Percentiles rank a stretch among this genome's conserved stretches.
Evolutionary conservation across 2,888 invertebrate species (phyloP).

Genomic region (Quadroppia sp.): DNA sequence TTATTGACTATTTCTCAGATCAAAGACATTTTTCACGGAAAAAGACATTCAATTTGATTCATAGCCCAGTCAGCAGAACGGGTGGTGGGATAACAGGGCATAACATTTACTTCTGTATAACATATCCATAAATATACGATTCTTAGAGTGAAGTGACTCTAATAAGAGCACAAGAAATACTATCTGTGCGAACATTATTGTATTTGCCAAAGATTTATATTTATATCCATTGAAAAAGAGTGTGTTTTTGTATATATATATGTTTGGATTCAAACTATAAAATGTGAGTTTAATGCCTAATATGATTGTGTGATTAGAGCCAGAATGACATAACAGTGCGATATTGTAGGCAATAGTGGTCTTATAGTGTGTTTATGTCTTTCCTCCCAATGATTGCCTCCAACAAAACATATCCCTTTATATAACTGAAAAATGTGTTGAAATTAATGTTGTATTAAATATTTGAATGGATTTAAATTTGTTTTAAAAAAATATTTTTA

Average conservation of each 20-base stretch:
- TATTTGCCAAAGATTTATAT: slow-evolving; percentile 16
- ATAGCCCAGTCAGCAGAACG: slow-evolving; percentile 23
- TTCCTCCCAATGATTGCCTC: not conserved
- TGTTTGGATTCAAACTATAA: slow-evolving; percentile 10
- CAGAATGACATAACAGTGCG: not conserved
- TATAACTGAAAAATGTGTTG: not conserved
- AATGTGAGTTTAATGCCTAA: slow-evolving; percentile 29
- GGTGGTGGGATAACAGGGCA: slow-evolving; percentile 9
- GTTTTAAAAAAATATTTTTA: too few species aligned
- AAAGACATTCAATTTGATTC: slow-evolving; percentile 22
- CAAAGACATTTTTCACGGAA: not conserved
- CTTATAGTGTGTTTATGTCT: not conserved
- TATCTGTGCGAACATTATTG: slow-evolving; percentile 17
- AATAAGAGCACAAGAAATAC: not conserved
- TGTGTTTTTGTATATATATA: slow-evolving; percentile 16
- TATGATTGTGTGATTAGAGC: not conserved
- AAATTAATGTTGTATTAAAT: not conserved
- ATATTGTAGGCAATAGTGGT: not conserved
- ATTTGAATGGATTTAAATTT: too few species aligned
- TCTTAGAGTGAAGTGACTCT: not conserved
- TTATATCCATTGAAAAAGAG: slow-evolving; percentile 1
- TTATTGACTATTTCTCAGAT: not conserved
- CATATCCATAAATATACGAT: not conserved
- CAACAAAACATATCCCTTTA: not conserved
- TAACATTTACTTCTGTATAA: slow-evolving; percentile 19